Base-by-base conservation (phyloP, 2,113 vertebrate genomes). In the Myiagra hebetior region DNA sequence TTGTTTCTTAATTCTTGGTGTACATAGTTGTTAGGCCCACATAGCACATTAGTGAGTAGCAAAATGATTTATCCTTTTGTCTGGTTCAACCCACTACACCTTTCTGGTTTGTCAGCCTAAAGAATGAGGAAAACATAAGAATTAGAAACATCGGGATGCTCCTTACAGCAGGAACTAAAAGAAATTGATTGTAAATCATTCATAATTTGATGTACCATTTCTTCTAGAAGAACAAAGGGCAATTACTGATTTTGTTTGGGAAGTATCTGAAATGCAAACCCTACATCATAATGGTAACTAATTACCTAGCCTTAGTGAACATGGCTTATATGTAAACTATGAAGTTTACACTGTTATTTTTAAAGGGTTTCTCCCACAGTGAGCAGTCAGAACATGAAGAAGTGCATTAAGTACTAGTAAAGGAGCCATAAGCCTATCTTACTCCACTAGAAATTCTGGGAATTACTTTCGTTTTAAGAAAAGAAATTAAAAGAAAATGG, bases 171-270 rank as follows among this genome's bases (percentile, higher is more conserved):
- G 31, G 27, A 94, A 56, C 33, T 53, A 65, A 79, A 78, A 78
- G 91, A 85, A 89, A 93, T 30, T 87, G 15, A 50, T 83, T 65
- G 74, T 69, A 89, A 94, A 83, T 94, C 6, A 83, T 89, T 94
- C 55, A 73, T 87, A 93, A 69, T 89, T 83, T 82, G 74, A 69
- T 37, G 39, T 72, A 33, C 15, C 9, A 9, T 72, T 91, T 95
- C 41, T 91, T 13, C 27, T 75, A 53, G 53, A 95, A 85, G 37
- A 73, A 92, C 37, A 78, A 79, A 85, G 37, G 19, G 22, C 91
- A 87, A 89, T 52, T 56, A 94, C 33, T 87, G 77, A 76, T 75
- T 94, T 87, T 62, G 1, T 78, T 94, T 76, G 26, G 50, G 47
- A 91, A 93, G 42, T 76, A 87, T 47, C 65, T 90, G 89, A 68